Conservation (phyloP, 2,113 vertebrate species). For the Ptilonorhynchus violaceus region DNA sequence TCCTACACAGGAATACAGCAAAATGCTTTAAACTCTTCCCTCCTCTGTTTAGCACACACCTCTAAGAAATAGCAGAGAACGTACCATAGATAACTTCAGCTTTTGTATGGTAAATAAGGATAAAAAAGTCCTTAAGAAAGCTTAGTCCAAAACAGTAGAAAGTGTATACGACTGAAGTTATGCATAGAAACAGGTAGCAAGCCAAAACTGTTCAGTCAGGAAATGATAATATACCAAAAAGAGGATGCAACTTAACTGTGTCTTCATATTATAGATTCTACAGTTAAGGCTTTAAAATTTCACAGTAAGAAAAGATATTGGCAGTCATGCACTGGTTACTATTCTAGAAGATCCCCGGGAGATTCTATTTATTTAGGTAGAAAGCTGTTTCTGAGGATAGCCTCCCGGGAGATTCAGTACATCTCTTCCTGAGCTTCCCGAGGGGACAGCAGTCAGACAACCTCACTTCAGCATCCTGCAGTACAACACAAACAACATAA, state of each 20-base stretch:
- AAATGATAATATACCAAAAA: neutral
- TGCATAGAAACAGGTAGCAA: neutral
- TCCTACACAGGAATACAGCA: neutral
- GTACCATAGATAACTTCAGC: neutral
- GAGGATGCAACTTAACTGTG: neutral
- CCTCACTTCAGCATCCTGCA: conserved; percentile 1
- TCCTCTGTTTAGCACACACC: neutral
- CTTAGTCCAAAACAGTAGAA: neutral
- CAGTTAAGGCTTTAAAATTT: neutral
- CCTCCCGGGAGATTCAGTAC: neutral
- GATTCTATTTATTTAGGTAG: neutral
- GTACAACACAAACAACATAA: conserved; percentile 41
- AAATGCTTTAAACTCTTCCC: neutral
- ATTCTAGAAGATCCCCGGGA: neutral
- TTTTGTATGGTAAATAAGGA: neutral
- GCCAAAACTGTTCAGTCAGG: neutral
- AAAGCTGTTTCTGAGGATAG: neutral
- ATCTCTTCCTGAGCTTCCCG: neutral
- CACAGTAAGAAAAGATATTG: neutral
- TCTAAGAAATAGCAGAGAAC: neutral
- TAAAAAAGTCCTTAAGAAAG: neutral
- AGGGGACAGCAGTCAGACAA: conserved; percentile 40
- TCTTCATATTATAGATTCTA: neutral
- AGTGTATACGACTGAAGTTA: neutral
- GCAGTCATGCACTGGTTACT: neutral